Percentiles rank a stretch among this genome's conserved stretches.
These are phyloP conservation scores for Lagenorhynchus albirostris DNA, from an alignment of 2,113 vertebrate genomes.

Conservation along the genomic window DNA sequence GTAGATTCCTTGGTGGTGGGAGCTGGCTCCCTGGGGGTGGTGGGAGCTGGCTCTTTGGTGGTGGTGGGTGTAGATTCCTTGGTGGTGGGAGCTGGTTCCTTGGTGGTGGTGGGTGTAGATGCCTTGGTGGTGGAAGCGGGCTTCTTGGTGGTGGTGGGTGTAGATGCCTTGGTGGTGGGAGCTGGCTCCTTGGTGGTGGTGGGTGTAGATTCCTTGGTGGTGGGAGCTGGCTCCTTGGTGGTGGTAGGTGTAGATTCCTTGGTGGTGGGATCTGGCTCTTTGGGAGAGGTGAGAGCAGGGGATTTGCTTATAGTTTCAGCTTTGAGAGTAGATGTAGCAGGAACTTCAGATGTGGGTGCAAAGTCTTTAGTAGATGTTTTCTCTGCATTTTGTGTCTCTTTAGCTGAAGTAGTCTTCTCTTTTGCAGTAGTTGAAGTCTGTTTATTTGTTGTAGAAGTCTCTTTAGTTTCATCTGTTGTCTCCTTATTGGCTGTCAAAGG, in stretches of 20 bases:
- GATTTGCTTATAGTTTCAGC: conserved; percentile 33
- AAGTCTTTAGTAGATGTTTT: conserved; percentile 6
- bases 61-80: neutral
- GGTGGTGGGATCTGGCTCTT: neutral
- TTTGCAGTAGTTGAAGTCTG: conserved; percentile 40
- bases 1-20: too few relatives aligned
- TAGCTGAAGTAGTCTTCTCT: conserved; percentile 52
- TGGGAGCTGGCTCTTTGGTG: too few relatives aligned
- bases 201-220: neutral
- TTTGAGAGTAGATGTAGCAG: conserved; percentile 15
- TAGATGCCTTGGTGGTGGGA: too few relatives aligned
- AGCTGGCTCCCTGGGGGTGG: too few relatives aligned
- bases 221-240: neutral
- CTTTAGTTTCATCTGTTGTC: conserved; percentile 3
- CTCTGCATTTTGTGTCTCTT: conserved; percentile 40
- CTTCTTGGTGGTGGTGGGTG: neutral
- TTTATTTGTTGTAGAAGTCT: conserved; percentile 22
- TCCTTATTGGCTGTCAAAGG: neutral
- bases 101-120: neutral
- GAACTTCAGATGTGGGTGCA: neutral
- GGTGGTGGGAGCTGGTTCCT: neutral
- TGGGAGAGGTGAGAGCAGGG: neutral
- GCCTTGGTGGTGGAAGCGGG: neutral
- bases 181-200: neutral
- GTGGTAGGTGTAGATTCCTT: neutral